A percentile compares a stretch with the other conserved stretches of the same genome.
Evolutionary conservation across 2,888 invertebrate genomes (phyloP).

Genomic region (Clanis bilineata): DNA sequence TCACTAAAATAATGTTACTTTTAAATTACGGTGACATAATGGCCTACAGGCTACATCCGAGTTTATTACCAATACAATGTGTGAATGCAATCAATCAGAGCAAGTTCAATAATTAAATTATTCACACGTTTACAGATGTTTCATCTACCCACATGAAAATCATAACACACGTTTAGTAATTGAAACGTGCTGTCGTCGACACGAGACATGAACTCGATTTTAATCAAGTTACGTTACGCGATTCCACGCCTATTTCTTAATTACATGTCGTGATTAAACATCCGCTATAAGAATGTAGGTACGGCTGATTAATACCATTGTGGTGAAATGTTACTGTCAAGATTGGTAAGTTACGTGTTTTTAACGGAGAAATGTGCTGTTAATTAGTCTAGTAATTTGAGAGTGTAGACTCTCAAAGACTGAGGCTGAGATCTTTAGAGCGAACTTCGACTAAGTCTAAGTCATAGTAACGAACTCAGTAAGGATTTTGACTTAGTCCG

Average conservation of each 20-base stretch:
- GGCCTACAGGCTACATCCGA: too few relatives aligned
- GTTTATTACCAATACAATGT: too few relatives aligned
- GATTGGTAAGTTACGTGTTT: background rate
- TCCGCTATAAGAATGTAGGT: background rate
- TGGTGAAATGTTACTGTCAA: background rate
- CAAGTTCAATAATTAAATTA: background rate
- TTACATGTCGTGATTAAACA: background rate
- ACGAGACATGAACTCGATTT: background rate
- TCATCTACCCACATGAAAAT: background rate
- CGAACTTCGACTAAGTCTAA: too few relatives aligned
- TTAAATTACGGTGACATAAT: too few relatives aligned
- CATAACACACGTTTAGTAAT: background rate
- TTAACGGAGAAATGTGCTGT: background rate
- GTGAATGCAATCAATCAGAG: too few relatives aligned
- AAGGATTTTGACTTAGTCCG: too few relatives aligned
- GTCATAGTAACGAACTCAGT: too few relatives aligned
- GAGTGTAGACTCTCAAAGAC: too few relatives aligned
- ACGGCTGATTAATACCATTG: background rate
- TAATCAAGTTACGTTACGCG: background rate
- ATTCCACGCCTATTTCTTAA: slow-evolving; percentile 1
- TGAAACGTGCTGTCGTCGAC: background rate
- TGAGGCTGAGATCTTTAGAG: too few relatives aligned
- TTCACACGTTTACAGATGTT: background rate
- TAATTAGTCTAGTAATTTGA: too few relatives aligned
- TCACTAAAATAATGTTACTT: too few relatives aligned